These are phyloP conservation scores for Ailuropoda melanoleuca DNA, from an alignment of 2,113 vertebrate genomes.

Conservation along the genomic window DNA sequence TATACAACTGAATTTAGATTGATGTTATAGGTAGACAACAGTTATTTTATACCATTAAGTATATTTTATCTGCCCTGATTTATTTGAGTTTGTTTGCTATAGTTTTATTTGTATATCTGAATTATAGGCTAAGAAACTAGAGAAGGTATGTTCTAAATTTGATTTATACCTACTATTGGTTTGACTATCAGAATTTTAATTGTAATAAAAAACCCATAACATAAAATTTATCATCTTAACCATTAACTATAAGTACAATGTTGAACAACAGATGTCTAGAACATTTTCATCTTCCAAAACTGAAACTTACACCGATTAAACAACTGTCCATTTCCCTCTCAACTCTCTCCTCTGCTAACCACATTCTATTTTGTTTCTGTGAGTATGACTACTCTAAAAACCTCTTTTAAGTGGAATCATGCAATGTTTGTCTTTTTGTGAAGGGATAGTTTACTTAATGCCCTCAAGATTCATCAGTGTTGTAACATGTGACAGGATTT, in stretches of 20 bases:
- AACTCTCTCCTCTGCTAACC: background rate
- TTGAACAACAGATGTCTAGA: background rate
- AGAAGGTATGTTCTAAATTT: background rate
- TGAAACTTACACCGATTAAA: background rate
- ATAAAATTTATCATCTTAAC: background rate
- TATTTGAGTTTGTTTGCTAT: background rate
- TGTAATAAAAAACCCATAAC: background rate
- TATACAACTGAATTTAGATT: background rate
- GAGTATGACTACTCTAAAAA: background rate
- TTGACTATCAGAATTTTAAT: background rate
- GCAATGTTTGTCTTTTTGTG: background rate
- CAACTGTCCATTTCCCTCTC: background rate
- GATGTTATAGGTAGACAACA: background rate
- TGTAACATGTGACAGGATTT: background rate
- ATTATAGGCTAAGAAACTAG: background rate
- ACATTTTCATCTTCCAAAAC: background rate
- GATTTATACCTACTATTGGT: background rate
- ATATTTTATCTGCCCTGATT: conserved; percentile 30
- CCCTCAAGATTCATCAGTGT: background rate
- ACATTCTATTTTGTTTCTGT: background rate
- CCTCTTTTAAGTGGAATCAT: background rate
- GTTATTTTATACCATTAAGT: background rate
- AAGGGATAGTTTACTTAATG: background rate
- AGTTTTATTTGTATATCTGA: conserved; percentile 12
- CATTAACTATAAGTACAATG: background rate